Percentiles rank a stretch among this genome's conserved stretches.
Conservation (phyloP, 2,888 invertebrate species). For the Phengaris arion region DNA sequence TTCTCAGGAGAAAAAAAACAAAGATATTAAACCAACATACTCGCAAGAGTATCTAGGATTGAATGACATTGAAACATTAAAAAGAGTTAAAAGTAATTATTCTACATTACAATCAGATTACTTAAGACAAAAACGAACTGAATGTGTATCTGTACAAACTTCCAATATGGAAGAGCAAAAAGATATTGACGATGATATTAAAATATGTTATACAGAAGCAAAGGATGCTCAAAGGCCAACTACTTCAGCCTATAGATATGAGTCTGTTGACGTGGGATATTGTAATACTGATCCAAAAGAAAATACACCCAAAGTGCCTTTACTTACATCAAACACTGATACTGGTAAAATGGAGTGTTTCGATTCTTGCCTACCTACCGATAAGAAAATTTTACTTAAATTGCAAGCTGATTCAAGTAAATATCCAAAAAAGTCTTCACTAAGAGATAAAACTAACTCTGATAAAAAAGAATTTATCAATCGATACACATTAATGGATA, state of each 20-base stretch:
- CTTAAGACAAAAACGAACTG: neutral
- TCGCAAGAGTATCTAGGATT: neutral
- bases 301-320: conserved; percentile 46
- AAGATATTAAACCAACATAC: neutral
- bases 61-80: neutral
- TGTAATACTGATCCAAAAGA: conserved; percentile 56
- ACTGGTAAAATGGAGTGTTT: conserved; percentile 43
- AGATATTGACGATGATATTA: neutral
- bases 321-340: conserved; percentile 56
- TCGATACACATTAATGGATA: neutral
- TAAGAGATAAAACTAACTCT: neutral
- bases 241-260: neutral
- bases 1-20: neutral
- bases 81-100: neutral
- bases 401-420: neutral
- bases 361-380: neutral
- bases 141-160: conserved; percentile 10
- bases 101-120: neutral
- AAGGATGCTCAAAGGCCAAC: neutral
- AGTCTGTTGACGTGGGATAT: conserved; percentile 35
- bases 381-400: neutral
- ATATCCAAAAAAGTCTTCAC: neutral
- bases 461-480: neutral
- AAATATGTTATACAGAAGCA: conserved; percentile 4
- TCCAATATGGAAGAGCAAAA: neutral